Base-by-base conservation (phyloP, 2,113 vertebrate genomes). In the Acanthochromis polyacanthus region DNA sequence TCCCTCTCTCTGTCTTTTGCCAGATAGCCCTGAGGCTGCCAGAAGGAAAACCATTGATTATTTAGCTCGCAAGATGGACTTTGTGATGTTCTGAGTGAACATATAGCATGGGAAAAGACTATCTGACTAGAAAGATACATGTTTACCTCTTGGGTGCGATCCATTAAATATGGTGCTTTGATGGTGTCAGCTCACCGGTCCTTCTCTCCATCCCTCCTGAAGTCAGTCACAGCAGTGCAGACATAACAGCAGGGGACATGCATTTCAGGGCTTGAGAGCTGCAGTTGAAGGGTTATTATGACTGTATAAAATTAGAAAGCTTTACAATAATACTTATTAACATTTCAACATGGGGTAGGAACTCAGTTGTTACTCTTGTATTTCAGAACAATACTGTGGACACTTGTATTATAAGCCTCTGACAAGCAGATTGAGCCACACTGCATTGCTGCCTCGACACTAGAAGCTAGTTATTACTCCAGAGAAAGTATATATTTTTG, bases 1-100 rank as follows among this genome's bases (percentile, higher is more conserved):
- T 88, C 70, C 63, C 70, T 86, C 71, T 78, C 50, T 15, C 48
- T 73, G 60, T 81, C 68, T 60, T 81, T 71, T 76, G 58, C 70
- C 78, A 81, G 72, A 86, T 68, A 69, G 75, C 89, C 83, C 30
- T 0, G 17, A 72, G 85, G 75, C 83, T 84, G 86, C 87, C 81
- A 70, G 76, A 65, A 82, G 86, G 73, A 51, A 83, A 76, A 14
- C 63, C 80, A 88, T 90, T 88, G 87, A 92, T 93, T 91, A 86
- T 89, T 88, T 77, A 80, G 73, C 80, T 82, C 81, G 64, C 69
- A 74, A 78, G 78, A 90, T 80, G 55, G 75, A 86, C 65, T 78
- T 77, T 65, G 76, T 90, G 82, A 87, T 85, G 89, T 85, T 86
- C 52, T 75, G 64, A 77, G 65, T 72, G 63, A 78, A 83, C 79